Conservation (phyloP, 2,797 vertebrate species). For the Pipistrellus pygmaeus region DNA sequence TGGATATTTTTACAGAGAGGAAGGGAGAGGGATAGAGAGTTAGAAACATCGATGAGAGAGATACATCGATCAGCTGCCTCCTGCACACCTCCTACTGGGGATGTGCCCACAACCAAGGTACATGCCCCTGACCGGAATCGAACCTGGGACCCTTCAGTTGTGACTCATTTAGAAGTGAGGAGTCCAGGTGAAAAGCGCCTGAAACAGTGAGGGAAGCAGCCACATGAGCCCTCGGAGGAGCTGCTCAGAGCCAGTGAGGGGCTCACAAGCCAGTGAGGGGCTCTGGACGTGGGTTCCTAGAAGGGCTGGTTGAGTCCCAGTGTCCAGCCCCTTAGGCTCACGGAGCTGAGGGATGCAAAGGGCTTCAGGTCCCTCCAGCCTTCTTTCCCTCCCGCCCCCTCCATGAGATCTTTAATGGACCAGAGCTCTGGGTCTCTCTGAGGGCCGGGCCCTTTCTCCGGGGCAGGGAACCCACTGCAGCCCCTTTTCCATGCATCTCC, state of each 20-base stretch:
- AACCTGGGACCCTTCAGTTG: no score
- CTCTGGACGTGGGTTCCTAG: constrained; percentile 2
- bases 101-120: no score
- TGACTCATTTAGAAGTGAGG: not conserved
- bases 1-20: no score
- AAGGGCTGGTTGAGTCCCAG: not conserved
- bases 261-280: not conserved
- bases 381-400: not conserved
- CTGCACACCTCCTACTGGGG: no score
- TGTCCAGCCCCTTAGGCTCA: not conserved
- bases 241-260: no score
- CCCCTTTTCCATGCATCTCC: constrained; percentile 2
- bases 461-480: not conserved
- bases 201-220: no score
- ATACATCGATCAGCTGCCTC: no score
- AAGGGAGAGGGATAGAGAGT: no score
- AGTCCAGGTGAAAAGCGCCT: no score
- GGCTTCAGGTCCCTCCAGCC: rapidly evolving
- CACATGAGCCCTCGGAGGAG: no score
- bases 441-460: not conserved
- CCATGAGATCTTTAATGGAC: not conserved
- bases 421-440: not conserved
- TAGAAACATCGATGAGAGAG: no score
- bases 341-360: not conserved
- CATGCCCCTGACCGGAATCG: no score